Percentiles rank a stretch among this genome's conserved stretches.
Conservation (phyloP, 2,113 vertebrate genomes). For the Telmatochromis sp. region DNA sequence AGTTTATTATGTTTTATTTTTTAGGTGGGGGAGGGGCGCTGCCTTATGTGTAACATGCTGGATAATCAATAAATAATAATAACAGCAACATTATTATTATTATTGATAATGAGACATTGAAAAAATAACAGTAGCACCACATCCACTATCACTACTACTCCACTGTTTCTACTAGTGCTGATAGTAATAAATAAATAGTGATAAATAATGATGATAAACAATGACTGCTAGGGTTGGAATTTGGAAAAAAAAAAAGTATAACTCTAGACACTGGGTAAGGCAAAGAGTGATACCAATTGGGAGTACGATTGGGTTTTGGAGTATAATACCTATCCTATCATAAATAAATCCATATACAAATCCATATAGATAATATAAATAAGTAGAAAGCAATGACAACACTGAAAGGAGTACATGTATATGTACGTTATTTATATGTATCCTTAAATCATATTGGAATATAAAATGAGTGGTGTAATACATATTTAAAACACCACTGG, state of each 20-base stretch:
- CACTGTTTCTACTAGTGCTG: neutral
- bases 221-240: neutral
- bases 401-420: neutral
- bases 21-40: rapidly evolving
- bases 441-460: neutral
- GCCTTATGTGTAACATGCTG: neutral
- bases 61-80: neutral
- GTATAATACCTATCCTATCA: neutral
- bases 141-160: neutral
- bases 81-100: neutral
- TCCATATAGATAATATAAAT: neutral
- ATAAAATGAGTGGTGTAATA: neutral
- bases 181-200: neutral
- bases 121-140: rapidly evolving
- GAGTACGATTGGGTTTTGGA: neutral
- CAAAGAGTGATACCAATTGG: neutral
- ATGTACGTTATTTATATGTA: neutral
- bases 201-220: neutral
- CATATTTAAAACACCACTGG: neutral
- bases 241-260: neutral
- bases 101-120: neutral
- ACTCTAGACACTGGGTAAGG: neutral
- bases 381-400: neutral
- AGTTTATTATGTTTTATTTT: neutral
- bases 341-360: neutral